Base-by-base conservation (phyloP, 2,888 invertebrate species). In the Xestia ashworthii region DNA sequence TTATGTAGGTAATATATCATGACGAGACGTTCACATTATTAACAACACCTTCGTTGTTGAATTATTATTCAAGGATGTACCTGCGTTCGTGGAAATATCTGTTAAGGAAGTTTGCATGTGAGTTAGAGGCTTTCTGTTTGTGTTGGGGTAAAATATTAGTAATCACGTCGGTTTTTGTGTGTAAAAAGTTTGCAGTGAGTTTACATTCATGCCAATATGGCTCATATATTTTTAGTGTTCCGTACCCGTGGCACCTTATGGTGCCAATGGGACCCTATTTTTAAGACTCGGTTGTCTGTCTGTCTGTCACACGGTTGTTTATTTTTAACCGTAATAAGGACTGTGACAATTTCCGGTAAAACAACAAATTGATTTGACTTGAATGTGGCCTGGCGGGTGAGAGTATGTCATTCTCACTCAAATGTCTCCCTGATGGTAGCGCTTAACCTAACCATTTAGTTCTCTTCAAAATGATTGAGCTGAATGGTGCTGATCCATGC, bases 1-100 rank as follows among this genome's bases (percentile, higher is more conserved):
- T 53, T 71, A 32, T 53, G 71, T 32, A 48, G 78, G 71, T 68
- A 71, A 81, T 81, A 83, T 67, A 81, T 81, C 71, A 80, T 55
- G 80, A 50, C 41, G 55, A 67, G 19, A 41, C 48, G 72, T 62
- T 79, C 66, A 19, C 48, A 32, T 71, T 69, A 78, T 78, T 78
- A 83, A 77, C 77, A 41, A 32, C 83, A 70, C 79, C 69, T 69
- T 25, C 22, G 77, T 41, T 78, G n/a, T 44, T 69, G 32, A 78
- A 41, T 58, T 74, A 74, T 74, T 38, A 58, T 83, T 44, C 44
- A 22, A 44, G 50, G 55, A 22, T 58, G 19, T 48, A 55, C 44
- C 6, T n/a, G 38, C 25, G n/a, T 53, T 66, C 55, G 53, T 76
- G 76, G 16, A 38, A 41, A 81, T 50, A 38, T 25, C 22, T 3